phyloP scores from a whole-genome alignment of 2,888 invertebrate species.

The Lithophane semibrunnea region DNA sequence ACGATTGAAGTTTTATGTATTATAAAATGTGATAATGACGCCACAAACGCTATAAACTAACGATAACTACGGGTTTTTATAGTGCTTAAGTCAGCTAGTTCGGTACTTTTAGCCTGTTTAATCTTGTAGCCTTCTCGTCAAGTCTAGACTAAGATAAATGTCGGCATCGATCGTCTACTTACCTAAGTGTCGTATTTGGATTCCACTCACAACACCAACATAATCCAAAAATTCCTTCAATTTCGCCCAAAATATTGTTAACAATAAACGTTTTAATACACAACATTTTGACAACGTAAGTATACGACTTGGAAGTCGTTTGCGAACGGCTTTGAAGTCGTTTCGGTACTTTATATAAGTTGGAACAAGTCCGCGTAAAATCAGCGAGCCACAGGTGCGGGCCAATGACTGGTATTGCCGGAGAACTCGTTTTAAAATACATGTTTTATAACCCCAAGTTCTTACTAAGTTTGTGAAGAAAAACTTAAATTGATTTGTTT shows the following conservation, averaged over 20 bases:
- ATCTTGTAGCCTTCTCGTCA: background rate
- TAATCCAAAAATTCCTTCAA: background rate
- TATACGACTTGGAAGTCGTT: slow-evolving; percentile 49
- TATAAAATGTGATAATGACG: background rate
- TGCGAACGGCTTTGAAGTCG: slow-evolving; percentile 43
- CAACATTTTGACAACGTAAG: slow-evolving; percentile 57
- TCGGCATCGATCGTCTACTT: background rate
- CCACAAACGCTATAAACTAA: background rate
- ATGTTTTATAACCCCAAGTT: slow-evolving; percentile 48
- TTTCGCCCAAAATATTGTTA: background rate
- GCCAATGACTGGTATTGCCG: slow-evolving; percentile 48
- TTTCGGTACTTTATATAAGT: slow-evolving; percentile 60
- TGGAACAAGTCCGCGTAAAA: slow-evolving; percentile 58
- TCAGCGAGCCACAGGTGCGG: slow-evolving; percentile 62
- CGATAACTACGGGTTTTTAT: no score
- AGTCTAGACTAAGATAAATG: background rate
- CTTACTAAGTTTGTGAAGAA: slow-evolving; percentile 40
- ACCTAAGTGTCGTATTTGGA: background rate
- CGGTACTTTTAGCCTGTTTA: background rate
- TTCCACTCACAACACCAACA: background rate
- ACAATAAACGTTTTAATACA: slow-evolving; percentile 29
- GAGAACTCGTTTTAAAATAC: slow-evolving; percentile 57
- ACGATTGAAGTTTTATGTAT: background rate
- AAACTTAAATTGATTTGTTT: slow-evolving; percentile 21
- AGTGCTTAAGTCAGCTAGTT: background rate